phyloP scores from a whole-genome alignment of 2,888 invertebrate species.

The Habrosyne pyritoides region DNA sequence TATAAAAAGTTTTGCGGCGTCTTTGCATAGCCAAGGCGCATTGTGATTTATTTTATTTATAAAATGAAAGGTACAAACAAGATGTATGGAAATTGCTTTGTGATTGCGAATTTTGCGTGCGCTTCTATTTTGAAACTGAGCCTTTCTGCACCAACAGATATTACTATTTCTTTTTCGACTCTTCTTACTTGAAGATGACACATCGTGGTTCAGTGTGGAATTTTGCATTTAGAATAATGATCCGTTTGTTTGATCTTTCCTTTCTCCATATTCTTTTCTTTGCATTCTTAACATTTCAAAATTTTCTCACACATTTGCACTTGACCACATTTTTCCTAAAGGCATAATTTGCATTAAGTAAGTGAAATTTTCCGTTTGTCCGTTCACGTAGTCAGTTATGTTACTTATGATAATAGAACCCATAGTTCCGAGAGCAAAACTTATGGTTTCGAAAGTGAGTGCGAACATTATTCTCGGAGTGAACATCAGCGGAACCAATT shows the following conservation, averaged over 20 bases:
- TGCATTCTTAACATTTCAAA: conserved; percentile 5
- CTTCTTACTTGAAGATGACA: conserved; percentile 20
- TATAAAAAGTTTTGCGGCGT: conserved; percentile 55
- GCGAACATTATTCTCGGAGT: conserved; percentile 37
- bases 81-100: conserved; percentile 49
- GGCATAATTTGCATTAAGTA: neutral
- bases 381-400: neutral
- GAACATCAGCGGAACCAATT: conserved; percentile 9
- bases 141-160: conserved; percentile 17
- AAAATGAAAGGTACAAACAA: conserved; percentile 59
- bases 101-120: conserved; percentile 43
- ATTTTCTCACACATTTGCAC: conserved; percentile 3
- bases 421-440: conserved; percentile 68
- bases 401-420: conserved; percentile 28
- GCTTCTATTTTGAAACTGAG: conserved; percentile 20
- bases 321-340: neutral
- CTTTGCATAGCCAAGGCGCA: conserved; percentile 39
- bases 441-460: conserved; percentile 76
- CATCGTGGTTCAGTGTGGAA: conserved; percentile 29
- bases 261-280: neutral
- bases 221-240: neutral
- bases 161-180: conserved; percentile 29
- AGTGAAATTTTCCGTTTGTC: neutral
- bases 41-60: conserved; percentile 62
- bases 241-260: neutral